Conservation (phyloP, 35 echinoderm and acorn worm genomes). For the Holothuria glaberrima region DNA sequence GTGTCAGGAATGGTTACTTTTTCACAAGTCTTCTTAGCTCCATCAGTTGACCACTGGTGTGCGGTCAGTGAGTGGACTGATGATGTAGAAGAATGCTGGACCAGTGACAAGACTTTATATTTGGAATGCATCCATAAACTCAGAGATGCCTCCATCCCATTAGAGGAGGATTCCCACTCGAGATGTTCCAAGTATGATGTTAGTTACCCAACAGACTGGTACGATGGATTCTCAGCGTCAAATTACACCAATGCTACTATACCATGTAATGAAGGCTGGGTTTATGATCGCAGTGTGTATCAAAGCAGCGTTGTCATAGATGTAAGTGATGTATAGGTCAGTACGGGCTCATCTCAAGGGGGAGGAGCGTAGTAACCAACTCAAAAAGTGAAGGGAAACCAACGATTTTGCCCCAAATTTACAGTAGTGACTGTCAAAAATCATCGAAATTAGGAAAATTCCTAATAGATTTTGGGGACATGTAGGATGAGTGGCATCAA, state of each 20-base stretch:
- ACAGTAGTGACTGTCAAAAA: no score
- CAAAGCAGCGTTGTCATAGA: constrained; percentile 2
- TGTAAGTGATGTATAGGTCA: not conserved
- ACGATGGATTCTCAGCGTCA: not conserved
- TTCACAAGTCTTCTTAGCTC: constrained; percentile 1
- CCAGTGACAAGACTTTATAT: not conserved
- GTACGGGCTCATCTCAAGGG: no score
- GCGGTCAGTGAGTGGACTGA: constrained; percentile 32
- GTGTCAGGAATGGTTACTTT: constrained; percentile 1
- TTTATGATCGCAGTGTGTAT: constrained; percentile 9
- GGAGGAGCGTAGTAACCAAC: no score
- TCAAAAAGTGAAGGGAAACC: no score
- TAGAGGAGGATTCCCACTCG: not conserved
- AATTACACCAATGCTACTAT: not conserved
- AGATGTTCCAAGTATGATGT: not conserved
- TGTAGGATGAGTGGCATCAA: no score
- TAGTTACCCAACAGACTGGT: not conserved
- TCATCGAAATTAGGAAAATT: no score
- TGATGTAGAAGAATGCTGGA: not conserved
- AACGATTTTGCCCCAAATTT: no score
- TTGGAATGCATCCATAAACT: not conserved
- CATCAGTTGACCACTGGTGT: constrained; percentile 39
- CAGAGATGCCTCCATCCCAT: constrained; percentile 16
- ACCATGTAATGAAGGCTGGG: not conserved
- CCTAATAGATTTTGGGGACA: no score